Evolutionary conservation across 2,113 vertebrate genomes (phyloP), one percentile per base, ranked within the genome.

Genomic region (Orientallactaga bullata): DNA sequence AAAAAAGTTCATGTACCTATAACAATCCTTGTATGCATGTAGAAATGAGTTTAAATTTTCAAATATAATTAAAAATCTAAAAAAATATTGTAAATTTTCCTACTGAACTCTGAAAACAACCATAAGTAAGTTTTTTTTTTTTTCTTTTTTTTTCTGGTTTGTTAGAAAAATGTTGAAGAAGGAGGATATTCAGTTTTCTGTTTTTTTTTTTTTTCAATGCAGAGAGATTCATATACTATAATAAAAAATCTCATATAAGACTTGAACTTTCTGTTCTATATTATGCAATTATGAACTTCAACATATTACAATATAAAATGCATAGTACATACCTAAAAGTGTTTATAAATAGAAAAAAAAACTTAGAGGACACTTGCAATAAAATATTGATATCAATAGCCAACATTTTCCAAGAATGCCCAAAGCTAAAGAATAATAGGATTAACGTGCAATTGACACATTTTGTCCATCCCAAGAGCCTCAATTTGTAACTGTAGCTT

Each of bases 361-460:
- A 6, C 1, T 91, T 88, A 72, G 88, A 85, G 63, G 47, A 61
- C 47, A 82, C 35, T 66, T 77, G 23, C 1, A 69, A 92, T 96
- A 78, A 96, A 97, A 93, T 95, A 96, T 92, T 95, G 58, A 96
- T 83, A 85, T 11, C 17, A 84, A 39, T 42, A 51, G 85, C 89
- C 35, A 80, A 85, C 32, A 51, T 11, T 93, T 93, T 10, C 37
- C 63, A 77, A 69, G 86, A 82, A 79, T 90, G 88, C 78, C 85
- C 32, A 94, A 82, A 92, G 88, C 55, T 73, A 94, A 91, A 90
- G 18, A 93, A 58, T 93, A 77, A 93, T 51, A 93, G 18, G n/a
- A 72, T 84, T 73, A 95, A 91, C 68, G 93, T 61, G 23, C 47
- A 71, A 88, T 90, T 85, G 77, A 68, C 21, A 69, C 20, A 81